Evolutionary conservation across 92 coral and sea anemone species (phyloP), one percentile per base, ranked within the genome.

Genomic region (Heliopora coerulea): DNA sequence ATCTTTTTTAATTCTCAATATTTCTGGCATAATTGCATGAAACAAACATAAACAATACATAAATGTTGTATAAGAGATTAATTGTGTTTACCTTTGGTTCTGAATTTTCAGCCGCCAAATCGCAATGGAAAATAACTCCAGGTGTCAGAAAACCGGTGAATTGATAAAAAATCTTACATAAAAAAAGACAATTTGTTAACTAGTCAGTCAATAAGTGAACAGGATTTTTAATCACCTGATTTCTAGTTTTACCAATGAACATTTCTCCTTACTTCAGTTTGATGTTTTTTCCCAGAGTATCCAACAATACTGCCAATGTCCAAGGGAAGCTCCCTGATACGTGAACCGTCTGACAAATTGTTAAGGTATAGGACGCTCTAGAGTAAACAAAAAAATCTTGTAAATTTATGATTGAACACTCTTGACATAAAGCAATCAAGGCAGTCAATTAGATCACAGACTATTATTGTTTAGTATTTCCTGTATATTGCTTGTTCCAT

Each of bases 281-380:
- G 92, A 44, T 84, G 83, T 68, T 89, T 87, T 49, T 78, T 84
- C 10, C 96, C 98, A 27, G 96, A 89, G 62, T 67, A 89, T 12
- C 96, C 95, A 34, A 89, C 89, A 67, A 93, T 59, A 35, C 91
- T 87, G 17, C 98, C 98, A 37, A 93, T 90, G 67, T 93, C 96
- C 8, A 93, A 86, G 0, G 95, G 96, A 69, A 93, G 86, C 23
- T 82, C 86, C 86, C 76, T 84, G 42, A 93, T 59, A 61, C 90
- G 80, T 8, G 88, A 96, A 27, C 98, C 98, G 4, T 88, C 85
- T 5, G 61, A 52, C 49, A 93, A 82, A 48, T 67, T 83, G 86
- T 92, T 87, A 19, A 92, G 87, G 44, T 89, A 84, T 41, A 92
- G 85, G 1, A 90, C 91, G 61, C 87, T 93, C 98, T 93, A 83